phyloP scores from a whole-genome alignment of 1,140 invertebrate genomes.

The Aphelenchoides avenae region DNA sequence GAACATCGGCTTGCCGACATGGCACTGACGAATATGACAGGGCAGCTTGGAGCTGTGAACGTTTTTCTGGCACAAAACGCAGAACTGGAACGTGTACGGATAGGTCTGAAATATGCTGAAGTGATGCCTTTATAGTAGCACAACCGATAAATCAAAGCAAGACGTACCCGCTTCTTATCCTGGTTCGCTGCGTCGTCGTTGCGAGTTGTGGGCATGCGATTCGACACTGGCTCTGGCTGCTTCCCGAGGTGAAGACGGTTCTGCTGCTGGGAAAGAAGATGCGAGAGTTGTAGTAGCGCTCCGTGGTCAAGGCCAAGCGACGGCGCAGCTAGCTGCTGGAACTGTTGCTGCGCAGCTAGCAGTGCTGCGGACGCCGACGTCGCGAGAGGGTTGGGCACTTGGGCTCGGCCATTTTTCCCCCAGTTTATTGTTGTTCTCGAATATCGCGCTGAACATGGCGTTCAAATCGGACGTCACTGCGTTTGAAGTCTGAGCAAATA shows the following conservation, averaged over 20 bases:
- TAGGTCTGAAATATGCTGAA: constrained; percentile 34
- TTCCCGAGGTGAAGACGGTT: background rate
- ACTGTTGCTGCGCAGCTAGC: constrained; percentile 1
- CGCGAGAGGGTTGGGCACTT: background rate
- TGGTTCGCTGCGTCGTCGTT: background rate
- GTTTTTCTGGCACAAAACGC: constrained; percentile 48
- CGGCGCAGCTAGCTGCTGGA: too few species aligned
- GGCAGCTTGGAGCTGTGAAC: constrained; percentile 46
- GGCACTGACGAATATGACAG: constrained; percentile 47
- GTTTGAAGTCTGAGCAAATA: constrained; percentile 14
- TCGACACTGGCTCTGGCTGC: background rate
- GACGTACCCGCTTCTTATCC: background rate
- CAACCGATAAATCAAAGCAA: background rate
- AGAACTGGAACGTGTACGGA: constrained; percentile 47
- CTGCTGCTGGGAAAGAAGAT: constrained; percentile 14
- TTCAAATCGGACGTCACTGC: constrained; percentile 19
- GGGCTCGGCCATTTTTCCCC: background rate
- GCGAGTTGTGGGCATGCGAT: background rate
- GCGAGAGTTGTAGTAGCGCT: constrained; percentile 18
- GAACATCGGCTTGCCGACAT: constrained; percentile 48
- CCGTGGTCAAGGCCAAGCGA: constrained; percentile 1
- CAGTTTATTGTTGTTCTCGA: constrained; percentile 22
- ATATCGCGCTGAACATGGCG: constrained; percentile 18
- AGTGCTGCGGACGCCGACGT: background rate
- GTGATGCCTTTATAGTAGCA: background rate